Base-by-base conservation (phyloP, 2,888 invertebrate species). In the Cephus rjabovi region DNA sequence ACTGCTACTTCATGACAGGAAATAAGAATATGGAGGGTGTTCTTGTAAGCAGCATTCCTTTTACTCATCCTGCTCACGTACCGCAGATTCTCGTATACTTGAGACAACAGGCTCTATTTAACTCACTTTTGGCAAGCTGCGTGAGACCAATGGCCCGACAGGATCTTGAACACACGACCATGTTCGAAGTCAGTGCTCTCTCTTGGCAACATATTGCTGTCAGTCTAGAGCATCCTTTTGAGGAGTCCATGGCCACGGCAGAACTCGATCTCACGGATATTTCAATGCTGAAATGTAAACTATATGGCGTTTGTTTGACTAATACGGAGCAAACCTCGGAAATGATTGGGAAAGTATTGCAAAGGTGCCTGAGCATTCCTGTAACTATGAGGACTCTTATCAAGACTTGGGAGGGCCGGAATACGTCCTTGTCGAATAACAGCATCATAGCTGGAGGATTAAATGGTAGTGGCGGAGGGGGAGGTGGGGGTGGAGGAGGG, bases 1-100 rank as follows among this genome's bases (percentile, higher is more conserved):
- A 99, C 90, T 97, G 98, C 89, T 99, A 98, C 92, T 98, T 97
- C 92, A 94, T 98, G 93, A 97, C 97, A 35, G 97, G 97, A 90
- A 95, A 95, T 81, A 94, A 94, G 81, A 94, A 94, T 37, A 92
- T 97, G 92, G 95, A 95, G 82, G 98, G 97, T 11, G 94, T 96
- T 83, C 91, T 96, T 85, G 95, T 97, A 75, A 93, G 94, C 75
- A 96, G 95, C 81, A 95, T 99, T 79, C 98, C 98, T 0, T 98
- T 98, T 92, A 97, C 97, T 0, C 98, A 98, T 92, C 98, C 98
- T 1, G 95, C 96, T 11, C 97, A 98, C 91, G 97, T 98, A 79
- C 96, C 98, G 75, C 95, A 96, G 89, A 96, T 99, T 85, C 93
- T 99, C 69, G 95, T 95, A 69, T 94, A 95, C 82, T 93, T 99